Base-by-base conservation (phyloP, 1,140 invertebrate genomes). In the Portunus trituberculatus region DNA sequence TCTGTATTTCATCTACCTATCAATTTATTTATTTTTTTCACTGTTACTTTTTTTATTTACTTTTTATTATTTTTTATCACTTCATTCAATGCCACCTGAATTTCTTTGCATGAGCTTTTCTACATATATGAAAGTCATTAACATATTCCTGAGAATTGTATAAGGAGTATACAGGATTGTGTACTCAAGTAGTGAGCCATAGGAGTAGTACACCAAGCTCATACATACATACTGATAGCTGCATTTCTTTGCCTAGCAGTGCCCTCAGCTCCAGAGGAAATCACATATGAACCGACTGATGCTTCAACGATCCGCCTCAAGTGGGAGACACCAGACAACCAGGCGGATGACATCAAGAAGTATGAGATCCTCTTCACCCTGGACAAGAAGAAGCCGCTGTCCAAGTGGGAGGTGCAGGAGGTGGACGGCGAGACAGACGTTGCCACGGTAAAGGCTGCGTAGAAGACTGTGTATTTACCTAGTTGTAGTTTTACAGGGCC, bases 281-380 rank as follows among this genome's bases (percentile, higher is more conserved):
- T 98, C n/a, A 96, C 97, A 84, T 97, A 97, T 97, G 97, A 97
- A 93, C 96, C 97, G 32, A 95, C 97, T 20, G 97, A 97, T 96
- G 96, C 97, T 67, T 97, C 97, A 28, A 97, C 97, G 28, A 97
- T 97, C 84, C 97, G 97, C 39, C 95, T 98, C 0, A 96, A 96
- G 20, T 98, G 97, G 97, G 97, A 97, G 12, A 45, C 52, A 16
- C 92, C 95, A 0, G 83, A 67, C 16, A 59, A 88, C 25, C 31
- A 67, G 10, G 39, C n/a, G 20, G 83, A 86, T 6, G 32, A 28
- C 46, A 93, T 95, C n/a, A 93, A 93, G 48, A 96, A 94, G 67
- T 96, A 96, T 87, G 94, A 96, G 87, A 95, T 96, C 87, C 87
- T 96, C 46, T 96, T 94, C 88, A 89, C 95, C 3, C 87, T 87